Evolutionary conservation across 1,140 invertebrate species (phyloP), one percentile per base, ranked within the genome.

Genomic region (Zaprionus tsacasi): DNA sequence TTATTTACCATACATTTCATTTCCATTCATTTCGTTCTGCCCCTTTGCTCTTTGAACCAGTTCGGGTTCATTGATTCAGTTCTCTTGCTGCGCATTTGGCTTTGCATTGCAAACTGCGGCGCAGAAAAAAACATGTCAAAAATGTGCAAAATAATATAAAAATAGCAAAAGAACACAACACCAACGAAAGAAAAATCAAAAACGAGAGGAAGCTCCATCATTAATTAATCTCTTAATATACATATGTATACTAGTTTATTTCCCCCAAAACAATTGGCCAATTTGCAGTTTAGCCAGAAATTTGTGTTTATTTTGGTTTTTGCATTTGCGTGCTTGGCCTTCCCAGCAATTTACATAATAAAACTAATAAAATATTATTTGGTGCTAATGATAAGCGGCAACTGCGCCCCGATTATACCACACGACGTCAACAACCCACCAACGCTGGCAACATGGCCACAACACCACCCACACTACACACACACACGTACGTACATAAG

Each of bases 351-450:
- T 76, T 71, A 55, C 50, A 74, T 76, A 79, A 70, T 71, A 71
- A 82, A 82, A 71, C 43, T 64, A 72, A 79, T 61, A 50, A 79
- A 76, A 70, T 66, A 50, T 67, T 76, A 50, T 67, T 76, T 65
- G 45, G 27, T 58, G 68, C 35, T 71, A 65, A 71, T 75, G 35
- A 76, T 71, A 79, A 74, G 57, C 27, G 36, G 30, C 45, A 54
- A 54, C 55, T 45, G 40, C 40, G 40, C 40, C 40, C 40, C 52
- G 56, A 43, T 72, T 59, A 54, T 36, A 36, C 63, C 43, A 58
- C 10, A 45, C 36, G 15, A 54, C 45, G 13, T 40, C 38, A 40
- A 52, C 13, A 30, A 1, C 25, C 59, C 52, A 72, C 66, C 43
- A 21, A 68, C 43, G 57, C 25, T 12, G 12, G 45, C 60, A 27